Conservation (phyloP, 2,113 vertebrate genomes). For the Tetrax tetrax region DNA sequence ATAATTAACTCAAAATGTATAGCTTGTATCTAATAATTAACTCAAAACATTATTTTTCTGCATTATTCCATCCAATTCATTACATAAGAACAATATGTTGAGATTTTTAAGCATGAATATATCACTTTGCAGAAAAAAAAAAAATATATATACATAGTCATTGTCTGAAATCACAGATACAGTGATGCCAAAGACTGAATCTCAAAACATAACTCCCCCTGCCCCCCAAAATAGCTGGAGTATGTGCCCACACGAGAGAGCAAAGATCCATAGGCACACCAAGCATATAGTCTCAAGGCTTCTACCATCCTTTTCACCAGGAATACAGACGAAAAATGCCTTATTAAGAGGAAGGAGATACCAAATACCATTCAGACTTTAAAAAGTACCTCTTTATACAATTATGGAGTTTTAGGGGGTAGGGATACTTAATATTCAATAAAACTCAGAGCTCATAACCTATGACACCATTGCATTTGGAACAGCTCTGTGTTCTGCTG, state of each 20-base stretch:
- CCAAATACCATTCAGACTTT: constrained; percentile 8
- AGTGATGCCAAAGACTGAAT: constrained; percentile 11
- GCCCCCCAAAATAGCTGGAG: background rate
- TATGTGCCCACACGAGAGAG: background rate
- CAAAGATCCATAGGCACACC: background rate
- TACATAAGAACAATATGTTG: constrained; percentile 52
- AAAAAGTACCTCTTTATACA: background rate
- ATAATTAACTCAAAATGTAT: constrained; percentile 55
- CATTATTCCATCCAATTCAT: constrained; percentile 57
- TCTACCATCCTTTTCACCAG: constrained; percentile 18
- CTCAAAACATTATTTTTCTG: constrained; percentile 55
- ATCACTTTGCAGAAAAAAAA: constrained; percentile 54
- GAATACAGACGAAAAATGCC: constrained; percentile 46
- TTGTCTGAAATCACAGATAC: constrained; percentile 57
- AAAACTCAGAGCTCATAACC: background rate
- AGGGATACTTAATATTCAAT: background rate
- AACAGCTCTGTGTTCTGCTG: background rate
- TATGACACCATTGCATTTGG: background rate
- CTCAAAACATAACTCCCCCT: background rate
- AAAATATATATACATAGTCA: background rate
- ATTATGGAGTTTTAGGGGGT: background rate
- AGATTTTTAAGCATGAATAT: constrained; percentile 64
- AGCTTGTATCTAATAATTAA: constrained; percentile 38
- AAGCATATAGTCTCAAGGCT: background rate
- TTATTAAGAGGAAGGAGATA: constrained; percentile 40